phyloP scores from a whole-genome alignment of 2,113 vertebrate species.

The Alaudala cheleensis region DNA sequence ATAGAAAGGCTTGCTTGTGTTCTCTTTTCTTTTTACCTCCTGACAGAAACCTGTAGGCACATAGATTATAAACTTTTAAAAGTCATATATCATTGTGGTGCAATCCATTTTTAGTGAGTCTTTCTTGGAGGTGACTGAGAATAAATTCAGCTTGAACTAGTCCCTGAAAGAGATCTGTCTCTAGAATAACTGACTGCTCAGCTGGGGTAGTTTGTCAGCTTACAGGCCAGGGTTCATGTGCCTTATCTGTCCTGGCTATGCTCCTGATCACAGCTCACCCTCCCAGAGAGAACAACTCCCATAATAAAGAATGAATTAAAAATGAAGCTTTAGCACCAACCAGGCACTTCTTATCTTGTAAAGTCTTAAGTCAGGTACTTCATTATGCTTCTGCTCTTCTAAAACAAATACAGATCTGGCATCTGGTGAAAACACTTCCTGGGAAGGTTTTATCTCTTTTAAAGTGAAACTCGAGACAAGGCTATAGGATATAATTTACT shows the following conservation, averaged over 20 bases:
- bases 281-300: constrained; percentile 5
- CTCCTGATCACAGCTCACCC: constrained; percentile 51
- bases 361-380: constrained; percentile 47
- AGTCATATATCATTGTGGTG: background rate
- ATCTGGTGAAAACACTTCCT: constrained; percentile 17
- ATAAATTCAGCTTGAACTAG: constrained; percentile 34
- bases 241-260: constrained; percentile 18
- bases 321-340: constrained; percentile 43
- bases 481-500: background rate
- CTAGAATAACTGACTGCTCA: background rate
- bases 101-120: background rate
- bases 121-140: background rate
- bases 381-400: constrained; percentile 36
- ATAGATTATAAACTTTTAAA: background rate
- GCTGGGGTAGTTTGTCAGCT: background rate
- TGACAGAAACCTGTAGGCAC: background rate
- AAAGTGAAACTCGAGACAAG: background rate
- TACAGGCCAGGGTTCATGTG: background rate
- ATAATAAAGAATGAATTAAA: constrained; percentile 62
- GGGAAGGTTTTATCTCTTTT: background rate
- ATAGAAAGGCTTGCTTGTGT: background rate
- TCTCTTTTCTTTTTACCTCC: background rate
- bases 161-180: background rate
- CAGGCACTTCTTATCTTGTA: constrained; percentile 43
- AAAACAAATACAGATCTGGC: background rate